phyloP scores from a whole-genome alignment of 2,888 invertebrate species.

The Pandemis cinnamomeana region DNA sequence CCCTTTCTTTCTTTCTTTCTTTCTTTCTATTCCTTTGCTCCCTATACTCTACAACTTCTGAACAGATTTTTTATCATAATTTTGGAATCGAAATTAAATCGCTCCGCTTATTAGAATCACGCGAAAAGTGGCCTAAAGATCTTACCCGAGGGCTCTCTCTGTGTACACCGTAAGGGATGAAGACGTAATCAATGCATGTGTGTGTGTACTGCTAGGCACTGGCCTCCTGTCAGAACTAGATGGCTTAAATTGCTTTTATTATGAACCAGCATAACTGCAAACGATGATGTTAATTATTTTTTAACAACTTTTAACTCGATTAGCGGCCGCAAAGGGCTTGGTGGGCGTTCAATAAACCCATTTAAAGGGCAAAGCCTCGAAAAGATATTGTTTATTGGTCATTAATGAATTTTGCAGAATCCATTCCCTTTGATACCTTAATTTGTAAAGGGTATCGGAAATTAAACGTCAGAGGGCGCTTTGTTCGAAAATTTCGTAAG shows the following conservation, averaged over 20 bases:
- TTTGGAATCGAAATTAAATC: too few species aligned
- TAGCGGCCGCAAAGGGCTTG: constrained; percentile 11
- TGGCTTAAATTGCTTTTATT: not conserved
- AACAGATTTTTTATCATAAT: too few species aligned
- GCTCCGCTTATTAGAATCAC: too few species aligned
- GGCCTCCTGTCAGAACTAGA: too few species aligned
- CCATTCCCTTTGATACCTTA: constrained; percentile 34
- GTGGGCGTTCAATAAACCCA: constrained; percentile 12
- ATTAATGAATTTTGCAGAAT: constrained; percentile 32
- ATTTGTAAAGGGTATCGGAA: constrained; percentile 38
- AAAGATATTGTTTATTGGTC: constrained; percentile 38
- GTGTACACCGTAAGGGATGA: too few species aligned
- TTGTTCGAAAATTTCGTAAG: constrained; percentile 35
- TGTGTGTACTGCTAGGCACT: too few species aligned
- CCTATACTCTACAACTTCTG: too few species aligned
- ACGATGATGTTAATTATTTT: constrained; percentile 14
- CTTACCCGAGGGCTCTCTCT: too few species aligned
- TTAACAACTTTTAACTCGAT: constrained; percentile 23
- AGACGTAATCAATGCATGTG: too few species aligned
- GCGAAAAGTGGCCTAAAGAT: too few species aligned
- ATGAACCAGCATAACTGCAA: not conserved
- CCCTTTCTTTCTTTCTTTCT: too few species aligned
- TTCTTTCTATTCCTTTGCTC: too few species aligned
- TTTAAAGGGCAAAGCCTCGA: constrained; percentile 22
- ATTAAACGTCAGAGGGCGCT: constrained; percentile 38